Percentiles rank a stretch among this genome's conserved stretches.
Evolutionary conservation across 2,113 vertebrate genomes (phyloP).

Genomic region (Thamnophis sirtalis): DNA sequence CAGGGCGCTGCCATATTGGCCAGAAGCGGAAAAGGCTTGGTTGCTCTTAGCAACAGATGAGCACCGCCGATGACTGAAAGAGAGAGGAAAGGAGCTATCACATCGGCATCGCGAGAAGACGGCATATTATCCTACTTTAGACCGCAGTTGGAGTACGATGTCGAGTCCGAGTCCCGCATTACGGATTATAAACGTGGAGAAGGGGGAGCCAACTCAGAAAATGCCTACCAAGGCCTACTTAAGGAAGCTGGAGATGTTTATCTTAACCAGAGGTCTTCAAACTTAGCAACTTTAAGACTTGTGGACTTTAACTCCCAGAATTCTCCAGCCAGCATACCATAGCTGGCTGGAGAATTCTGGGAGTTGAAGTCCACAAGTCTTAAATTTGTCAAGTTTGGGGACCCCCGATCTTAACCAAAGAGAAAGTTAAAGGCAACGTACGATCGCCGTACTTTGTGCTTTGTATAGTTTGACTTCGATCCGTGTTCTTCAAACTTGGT

Average conservation of each 20-base stretch:
- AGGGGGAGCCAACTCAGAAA: neutral
- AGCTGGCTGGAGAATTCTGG: too few species aligned
- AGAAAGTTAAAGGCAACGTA: neutral
- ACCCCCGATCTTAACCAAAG: neutral
- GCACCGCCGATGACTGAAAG: neutral
- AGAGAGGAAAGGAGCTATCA: neutral
- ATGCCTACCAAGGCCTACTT: neutral
- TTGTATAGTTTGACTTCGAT: neutral
- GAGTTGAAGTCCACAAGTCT: too few species aligned
- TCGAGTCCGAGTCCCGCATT: neutral
- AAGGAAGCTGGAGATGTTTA: neutral
- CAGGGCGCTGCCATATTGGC: constrained; percentile 34
- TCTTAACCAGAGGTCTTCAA: neutral
- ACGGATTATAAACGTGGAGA: neutral
- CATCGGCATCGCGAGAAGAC: neutral
- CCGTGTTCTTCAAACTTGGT: neutral
- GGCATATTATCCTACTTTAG: neutral
- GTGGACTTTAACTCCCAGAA: too few species aligned
- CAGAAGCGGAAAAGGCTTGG: constrained; percentile 12
- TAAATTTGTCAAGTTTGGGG: too few species aligned
- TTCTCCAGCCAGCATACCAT: too few species aligned
- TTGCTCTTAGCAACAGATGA: constrained; percentile 38
- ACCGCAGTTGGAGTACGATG: neutral
- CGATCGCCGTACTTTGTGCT: neutral
- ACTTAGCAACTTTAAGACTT: too few species aligned